Conservation (phyloP, 2,888 invertebrate species). For the Bellardia pandia region DNA sequence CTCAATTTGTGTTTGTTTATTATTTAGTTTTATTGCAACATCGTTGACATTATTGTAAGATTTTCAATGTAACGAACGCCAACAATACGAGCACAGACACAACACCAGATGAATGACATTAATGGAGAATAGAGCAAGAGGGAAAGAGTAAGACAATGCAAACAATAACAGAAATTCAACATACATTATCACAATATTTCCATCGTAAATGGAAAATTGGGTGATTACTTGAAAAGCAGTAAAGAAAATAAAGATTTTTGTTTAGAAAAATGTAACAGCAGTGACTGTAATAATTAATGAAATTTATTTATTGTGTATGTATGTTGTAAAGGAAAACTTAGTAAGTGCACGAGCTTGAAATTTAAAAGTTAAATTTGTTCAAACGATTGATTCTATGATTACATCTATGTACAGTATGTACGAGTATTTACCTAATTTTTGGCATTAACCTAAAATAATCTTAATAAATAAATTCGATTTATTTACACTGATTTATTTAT, state of each 20-base stretch:
- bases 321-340: too few relatives aligned
- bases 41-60: conserved; percentile 17
- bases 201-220: not conserved
- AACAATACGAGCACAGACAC: not conserved
- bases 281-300: too few relatives aligned
- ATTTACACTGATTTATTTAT: not conserved
- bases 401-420: too few relatives aligned
- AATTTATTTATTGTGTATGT: too few relatives aligned
- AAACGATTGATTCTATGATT: too few relatives aligned
- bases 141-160: not conserved
- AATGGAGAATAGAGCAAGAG: not conserved
- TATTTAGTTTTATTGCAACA: conserved; percentile 11
- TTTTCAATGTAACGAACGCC: conserved; percentile 9
- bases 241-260: not conserved
- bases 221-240: not conserved
- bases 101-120: too few relatives aligned
- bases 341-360: too few relatives aligned
- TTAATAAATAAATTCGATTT: conserved; percentile 4
- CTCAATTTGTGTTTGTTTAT: not conserved
- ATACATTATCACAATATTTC: not conserved
- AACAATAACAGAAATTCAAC: not conserved
- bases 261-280: not conserved
- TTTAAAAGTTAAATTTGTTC: too few relatives aligned
- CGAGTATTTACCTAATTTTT: too few relatives aligned
- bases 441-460: too few relatives aligned